phyloP scores from a whole-genome alignment of 1,140 invertebrate genomes.

The Atopsyche davidsoni region DNA sequence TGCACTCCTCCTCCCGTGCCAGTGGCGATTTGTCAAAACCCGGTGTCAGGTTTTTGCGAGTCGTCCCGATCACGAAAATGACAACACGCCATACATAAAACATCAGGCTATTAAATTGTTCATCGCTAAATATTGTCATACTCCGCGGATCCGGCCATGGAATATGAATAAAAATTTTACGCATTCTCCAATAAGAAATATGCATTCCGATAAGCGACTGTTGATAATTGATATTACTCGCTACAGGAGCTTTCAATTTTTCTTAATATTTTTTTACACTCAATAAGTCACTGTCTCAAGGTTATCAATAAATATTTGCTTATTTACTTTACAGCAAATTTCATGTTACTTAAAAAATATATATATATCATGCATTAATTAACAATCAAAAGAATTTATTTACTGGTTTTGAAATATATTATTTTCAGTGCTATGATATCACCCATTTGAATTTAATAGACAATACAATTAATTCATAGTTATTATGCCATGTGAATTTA shows the following conservation, averaged over 20 bases:
- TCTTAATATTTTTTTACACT: too few species aligned
- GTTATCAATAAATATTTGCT: too few species aligned
- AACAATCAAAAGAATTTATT: too few species aligned
- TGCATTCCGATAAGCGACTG: slow-evolving; percentile 7
- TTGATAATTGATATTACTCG: slow-evolving; percentile 14
- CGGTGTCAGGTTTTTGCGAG: slow-evolving; percentile 9
- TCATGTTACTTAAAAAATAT: background rate
- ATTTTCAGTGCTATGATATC: background rate
- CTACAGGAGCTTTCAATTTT: slow-evolving; percentile 6
- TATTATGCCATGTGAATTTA: too few species aligned
- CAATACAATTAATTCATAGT: background rate
- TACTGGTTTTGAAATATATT: too few species aligned
- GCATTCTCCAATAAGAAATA: too few species aligned
- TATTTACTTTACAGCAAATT: background rate
- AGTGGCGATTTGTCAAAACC: slow-evolving; percentile 25
- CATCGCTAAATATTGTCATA: too few species aligned
- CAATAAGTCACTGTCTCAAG: too few species aligned
- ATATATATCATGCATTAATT: background rate
- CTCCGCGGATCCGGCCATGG: too few species aligned
- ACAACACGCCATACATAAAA: slow-evolving; percentile 26
- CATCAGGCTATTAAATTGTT: too few species aligned
- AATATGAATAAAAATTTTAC: too few species aligned
- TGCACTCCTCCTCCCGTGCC: background rate
- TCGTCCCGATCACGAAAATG: slow-evolving; percentile 14
- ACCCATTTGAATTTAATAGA: background rate